Evolutionary conservation across 2,797 vertebrate genomes (phyloP).

Genomic region (Lepilemur ruficaudatus): DNA sequence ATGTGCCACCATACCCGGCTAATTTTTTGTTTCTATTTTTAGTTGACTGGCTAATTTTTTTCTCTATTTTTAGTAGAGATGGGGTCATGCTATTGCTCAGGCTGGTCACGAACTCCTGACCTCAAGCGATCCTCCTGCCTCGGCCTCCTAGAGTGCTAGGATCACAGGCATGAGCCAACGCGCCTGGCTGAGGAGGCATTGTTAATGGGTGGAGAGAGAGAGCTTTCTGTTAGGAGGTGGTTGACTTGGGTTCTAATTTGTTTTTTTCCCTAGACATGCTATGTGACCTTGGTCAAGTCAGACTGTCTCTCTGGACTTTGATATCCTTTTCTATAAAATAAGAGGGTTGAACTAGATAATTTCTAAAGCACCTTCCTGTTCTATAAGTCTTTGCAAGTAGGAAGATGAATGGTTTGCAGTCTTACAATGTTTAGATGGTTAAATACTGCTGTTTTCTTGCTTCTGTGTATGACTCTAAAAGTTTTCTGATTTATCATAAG

Average conservation of each 20-base stretch:
- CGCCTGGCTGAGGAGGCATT: background rate
- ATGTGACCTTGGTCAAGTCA: background rate
- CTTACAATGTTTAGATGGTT: background rate
- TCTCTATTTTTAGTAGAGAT: too few species aligned
- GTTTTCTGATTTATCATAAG: conserved; percentile 31
- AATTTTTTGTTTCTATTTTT: background rate
- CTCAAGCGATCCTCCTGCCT: too few species aligned
- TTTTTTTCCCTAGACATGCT: background rate
- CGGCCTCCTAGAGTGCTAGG: too few species aligned
- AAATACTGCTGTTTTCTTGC: background rate
- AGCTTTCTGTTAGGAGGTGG: background rate
- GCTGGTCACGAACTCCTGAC: too few species aligned
- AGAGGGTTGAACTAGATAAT: background rate
- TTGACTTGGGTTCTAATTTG: background rate
- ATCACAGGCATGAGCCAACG: too few species aligned
- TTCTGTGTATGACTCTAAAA: background rate
- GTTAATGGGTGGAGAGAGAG: background rate
- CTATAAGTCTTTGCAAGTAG: background rate
- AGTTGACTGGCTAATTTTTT: background rate
- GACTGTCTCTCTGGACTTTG: background rate
- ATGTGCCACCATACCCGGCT: background rate
- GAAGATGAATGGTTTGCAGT: background rate
- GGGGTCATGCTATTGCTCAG: too few species aligned
- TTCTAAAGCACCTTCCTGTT: background rate
- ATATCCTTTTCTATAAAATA: conserved; percentile 29